Evolutionary conservation across 1,140 invertebrate species (phyloP).

Genomic region (Thrips palmi): DNA sequence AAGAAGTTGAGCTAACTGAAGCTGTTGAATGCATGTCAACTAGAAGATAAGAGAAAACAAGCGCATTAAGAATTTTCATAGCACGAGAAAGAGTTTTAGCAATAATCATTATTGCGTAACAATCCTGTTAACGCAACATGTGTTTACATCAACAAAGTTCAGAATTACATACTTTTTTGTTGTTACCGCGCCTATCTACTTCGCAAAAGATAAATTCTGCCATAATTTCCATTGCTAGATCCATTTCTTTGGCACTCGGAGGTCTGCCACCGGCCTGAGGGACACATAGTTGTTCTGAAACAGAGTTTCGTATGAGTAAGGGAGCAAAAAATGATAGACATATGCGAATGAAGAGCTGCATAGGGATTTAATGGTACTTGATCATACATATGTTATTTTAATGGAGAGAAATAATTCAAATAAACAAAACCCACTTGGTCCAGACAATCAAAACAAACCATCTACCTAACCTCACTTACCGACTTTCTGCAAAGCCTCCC

Average conservation of each 20-base stretch:
- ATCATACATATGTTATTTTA: constrained; percentile 3
- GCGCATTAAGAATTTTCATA: constrained; percentile 3
- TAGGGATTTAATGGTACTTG: constrained; percentile 9
- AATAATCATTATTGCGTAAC: no score
- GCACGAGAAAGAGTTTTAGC: no score
- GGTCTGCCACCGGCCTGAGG: constrained; percentile 23
- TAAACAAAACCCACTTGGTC: constrained; percentile 22
- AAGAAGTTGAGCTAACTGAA: constrained; percentile 54
- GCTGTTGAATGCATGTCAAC: constrained; percentile 45
- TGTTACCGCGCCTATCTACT: constrained; percentile 36
- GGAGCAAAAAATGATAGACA: background rate
- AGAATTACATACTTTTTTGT: constrained; percentile 10
- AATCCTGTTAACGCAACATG: background rate
- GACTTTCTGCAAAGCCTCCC: constrained; percentile 39
- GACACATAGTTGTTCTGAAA: constrained; percentile 15
- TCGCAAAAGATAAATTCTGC: constrained; percentile 68
- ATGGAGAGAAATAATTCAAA: constrained; percentile 12
- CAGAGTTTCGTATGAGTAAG: constrained; percentile 5
- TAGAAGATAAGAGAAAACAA: constrained; percentile 12
- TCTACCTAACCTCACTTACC: constrained; percentile 23
- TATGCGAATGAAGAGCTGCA: background rate
- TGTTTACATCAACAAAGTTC: background rate
- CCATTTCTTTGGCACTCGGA: constrained; percentile 32
- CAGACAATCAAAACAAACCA: constrained; percentile 5
- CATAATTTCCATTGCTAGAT: constrained; percentile 53